Conservation (phyloP, 2,797 vertebrate genomes). For the Crypturellus tataupa region DNA sequence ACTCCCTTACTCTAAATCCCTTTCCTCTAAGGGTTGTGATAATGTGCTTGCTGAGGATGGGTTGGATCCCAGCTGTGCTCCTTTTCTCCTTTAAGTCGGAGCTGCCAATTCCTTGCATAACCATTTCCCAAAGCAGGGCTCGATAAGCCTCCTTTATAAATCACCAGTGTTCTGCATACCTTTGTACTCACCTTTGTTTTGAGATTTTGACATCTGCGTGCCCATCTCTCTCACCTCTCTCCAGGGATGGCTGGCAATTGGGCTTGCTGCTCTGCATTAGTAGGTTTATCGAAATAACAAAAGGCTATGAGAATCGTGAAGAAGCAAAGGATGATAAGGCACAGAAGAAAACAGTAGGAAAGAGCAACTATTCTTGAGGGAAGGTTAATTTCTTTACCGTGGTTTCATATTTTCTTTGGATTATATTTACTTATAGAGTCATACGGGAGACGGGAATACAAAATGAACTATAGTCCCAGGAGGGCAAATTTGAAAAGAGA, state of each 20-base stretch:
- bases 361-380: slow-evolving; percentile 15
- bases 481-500: slow-evolving; percentile 8
- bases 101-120: slow-evolving; percentile 37
- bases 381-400: neutral
- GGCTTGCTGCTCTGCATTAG: neutral
- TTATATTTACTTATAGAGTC: neutral
- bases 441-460: neutral
- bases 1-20: neutral
- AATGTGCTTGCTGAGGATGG: slow-evolving; percentile 7
- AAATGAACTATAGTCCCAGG: slow-evolving; percentile 10
- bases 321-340: slow-evolving; percentile 14
- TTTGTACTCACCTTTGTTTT: slow-evolving; percentile 63
- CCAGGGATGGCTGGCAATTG: slow-evolving; percentile 58
- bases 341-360: neutral
- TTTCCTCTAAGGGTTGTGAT: slow-evolving; percentile 36
- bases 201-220: slow-evolving; percentile 54
- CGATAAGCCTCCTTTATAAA: slow-evolving; percentile 59
- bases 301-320: slow-evolving; percentile 9
- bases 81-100: slow-evolving; percentile 45
- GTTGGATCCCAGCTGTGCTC: neutral
- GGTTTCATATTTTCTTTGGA: neutral
- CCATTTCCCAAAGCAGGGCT: slow-evolving; percentile 16
- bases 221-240: slow-evolving; percentile 53
- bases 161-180: slow-evolving; percentile 36
- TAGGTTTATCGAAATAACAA: slow-evolving; percentile 61